A percentile compares a stretch with the other conserved stretches of the same genome.
phyloP scores from a whole-genome alignment of 2,888 invertebrate genomes.

The Sialis lutaria region DNA sequence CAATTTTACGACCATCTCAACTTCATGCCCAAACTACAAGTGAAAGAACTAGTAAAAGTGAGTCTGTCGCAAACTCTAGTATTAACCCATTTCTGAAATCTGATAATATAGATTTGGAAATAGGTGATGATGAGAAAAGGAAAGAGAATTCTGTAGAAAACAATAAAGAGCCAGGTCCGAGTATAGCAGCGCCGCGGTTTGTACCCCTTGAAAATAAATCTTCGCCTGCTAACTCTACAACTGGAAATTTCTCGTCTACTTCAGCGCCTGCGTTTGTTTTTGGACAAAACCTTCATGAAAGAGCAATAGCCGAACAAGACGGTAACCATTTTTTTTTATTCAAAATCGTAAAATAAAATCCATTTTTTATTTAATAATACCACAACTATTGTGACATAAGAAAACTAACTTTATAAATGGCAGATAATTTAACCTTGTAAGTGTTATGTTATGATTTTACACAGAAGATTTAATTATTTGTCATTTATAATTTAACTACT shows the following conservation, averaged over 20 bases:
- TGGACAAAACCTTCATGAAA: slow-evolving; percentile 77
- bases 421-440: too few species aligned
- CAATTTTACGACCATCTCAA: slow-evolving; percentile 11
- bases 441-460: slow-evolving; percentile 17
- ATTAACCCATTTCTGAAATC: slow-evolving; percentile 7
- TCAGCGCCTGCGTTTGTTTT: slow-evolving; percentile 62
- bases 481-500: too few species aligned
- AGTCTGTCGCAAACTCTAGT: not conserved
- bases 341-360: too few species aligned
- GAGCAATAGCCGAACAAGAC: slow-evolving; percentile 49
- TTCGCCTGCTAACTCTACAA: slow-evolving; percentile 15
- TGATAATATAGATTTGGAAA: not conserved
- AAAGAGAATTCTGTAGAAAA: slow-evolving; percentile 8
- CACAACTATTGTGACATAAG: too few species aligned
- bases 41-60: not conserved
- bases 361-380: too few species aligned
- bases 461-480: too few species aligned
- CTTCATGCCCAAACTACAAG: not conserved
- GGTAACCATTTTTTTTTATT: slow-evolving; percentile 23
- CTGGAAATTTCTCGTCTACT: slow-evolving; percentile 19
- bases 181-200: slow-evolving; percentile 17
- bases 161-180: slow-evolving; percentile 9
- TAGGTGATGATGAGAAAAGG: not conserved
- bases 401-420: too few species aligned
- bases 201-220: slow-evolving; percentile 17